Evolutionary conservation across 2,888 invertebrate genomes (phyloP).

Genomic region (Diarsia dahlii): DNA sequence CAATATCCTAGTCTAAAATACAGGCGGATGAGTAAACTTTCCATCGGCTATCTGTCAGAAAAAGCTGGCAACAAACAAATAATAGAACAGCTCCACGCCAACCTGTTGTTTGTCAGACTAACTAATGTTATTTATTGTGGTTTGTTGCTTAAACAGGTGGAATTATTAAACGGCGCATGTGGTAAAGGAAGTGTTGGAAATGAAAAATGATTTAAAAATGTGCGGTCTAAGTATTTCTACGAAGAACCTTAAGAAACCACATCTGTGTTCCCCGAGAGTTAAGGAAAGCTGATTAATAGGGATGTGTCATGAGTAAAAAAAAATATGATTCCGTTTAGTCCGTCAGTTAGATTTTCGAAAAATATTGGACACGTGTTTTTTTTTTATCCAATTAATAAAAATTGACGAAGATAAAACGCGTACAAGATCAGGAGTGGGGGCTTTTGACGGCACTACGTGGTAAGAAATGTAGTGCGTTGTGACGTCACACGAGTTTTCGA

Average conservation of each 20-base stretch:
- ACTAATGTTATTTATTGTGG: constrained; percentile 22
- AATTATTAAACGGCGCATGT: not conserved
- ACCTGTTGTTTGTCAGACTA: constrained; percentile 54
- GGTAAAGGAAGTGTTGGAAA: not conserved
- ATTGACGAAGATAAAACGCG: no score
- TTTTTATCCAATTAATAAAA: no score
- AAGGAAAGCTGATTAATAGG: not conserved
- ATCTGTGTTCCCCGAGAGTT: not conserved
- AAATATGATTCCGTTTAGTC: no score
- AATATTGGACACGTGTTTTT: no score
- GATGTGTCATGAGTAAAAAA: no score
- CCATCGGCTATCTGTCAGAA: constrained; percentile 8
- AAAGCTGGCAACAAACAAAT: constrained; percentile 24
- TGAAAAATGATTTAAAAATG: not conserved
- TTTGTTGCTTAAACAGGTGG: not conserved
- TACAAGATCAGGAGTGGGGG: no score
- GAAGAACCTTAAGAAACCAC: not conserved
- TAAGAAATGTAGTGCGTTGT: no score
- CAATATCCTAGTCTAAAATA: no score
- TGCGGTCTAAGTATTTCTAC: not conserved
- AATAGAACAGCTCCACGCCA: constrained; percentile 39
- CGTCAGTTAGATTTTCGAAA: no score
- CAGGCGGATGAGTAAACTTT: not conserved
- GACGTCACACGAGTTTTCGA: no score
- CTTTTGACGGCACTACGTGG: no score